These are phyloP conservation scores for Matsumyia berberina DNA, from an alignment of 2,888 invertebrate genomes.

Conservation along the genomic window DNA sequence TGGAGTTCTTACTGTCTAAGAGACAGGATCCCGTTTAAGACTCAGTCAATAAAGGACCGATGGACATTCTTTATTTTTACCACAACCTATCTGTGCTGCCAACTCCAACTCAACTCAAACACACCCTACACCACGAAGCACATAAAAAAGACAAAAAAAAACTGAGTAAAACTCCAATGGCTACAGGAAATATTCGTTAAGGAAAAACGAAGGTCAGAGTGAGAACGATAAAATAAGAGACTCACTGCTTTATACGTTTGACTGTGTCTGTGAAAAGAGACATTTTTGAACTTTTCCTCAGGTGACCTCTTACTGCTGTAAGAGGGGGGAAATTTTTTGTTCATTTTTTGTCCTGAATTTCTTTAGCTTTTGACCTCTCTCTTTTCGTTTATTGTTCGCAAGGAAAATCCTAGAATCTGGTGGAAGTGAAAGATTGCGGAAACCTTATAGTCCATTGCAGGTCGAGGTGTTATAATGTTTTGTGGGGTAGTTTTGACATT, in stretches of 20 bases:
- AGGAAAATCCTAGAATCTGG: slow-evolving; percentile 31
- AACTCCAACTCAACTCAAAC: too few relatives aligned
- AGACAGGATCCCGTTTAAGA: too few relatives aligned
- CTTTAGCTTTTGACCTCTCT: slow-evolving; percentile 17
- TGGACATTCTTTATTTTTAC: too few relatives aligned
- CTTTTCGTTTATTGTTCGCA: slow-evolving; percentile 28
- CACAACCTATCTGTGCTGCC: too few relatives aligned
- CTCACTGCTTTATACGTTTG: not conserved
- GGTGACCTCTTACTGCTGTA: slow-evolving; percentile 46
- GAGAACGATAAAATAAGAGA: slow-evolving; percentile 12
- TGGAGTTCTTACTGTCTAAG: too few relatives aligned
- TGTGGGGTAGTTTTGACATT: slow-evolving; percentile 50
- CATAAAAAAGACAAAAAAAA: not conserved
- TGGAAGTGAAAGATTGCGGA: slow-evolving; percentile 63
- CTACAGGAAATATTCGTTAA: not conserved
- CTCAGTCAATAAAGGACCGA: too few relatives aligned
- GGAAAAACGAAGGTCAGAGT: slow-evolving; percentile 49
- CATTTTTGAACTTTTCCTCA: slow-evolving; percentile 42
- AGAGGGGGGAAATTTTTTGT: not conserved
- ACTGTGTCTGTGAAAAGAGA: slow-evolving; percentile 8
- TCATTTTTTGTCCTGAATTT: not conserved
- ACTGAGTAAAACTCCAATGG: not conserved
- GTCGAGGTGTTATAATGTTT: slow-evolving; percentile 67
- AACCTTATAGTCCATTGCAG: slow-evolving; percentile 62
- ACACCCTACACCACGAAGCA: too few relatives aligned